These are phyloP conservation scores for Urosaurus nigricauda DNA, from an alignment of 2,797 vertebrate species.

Conservation along the genomic window DNA sequence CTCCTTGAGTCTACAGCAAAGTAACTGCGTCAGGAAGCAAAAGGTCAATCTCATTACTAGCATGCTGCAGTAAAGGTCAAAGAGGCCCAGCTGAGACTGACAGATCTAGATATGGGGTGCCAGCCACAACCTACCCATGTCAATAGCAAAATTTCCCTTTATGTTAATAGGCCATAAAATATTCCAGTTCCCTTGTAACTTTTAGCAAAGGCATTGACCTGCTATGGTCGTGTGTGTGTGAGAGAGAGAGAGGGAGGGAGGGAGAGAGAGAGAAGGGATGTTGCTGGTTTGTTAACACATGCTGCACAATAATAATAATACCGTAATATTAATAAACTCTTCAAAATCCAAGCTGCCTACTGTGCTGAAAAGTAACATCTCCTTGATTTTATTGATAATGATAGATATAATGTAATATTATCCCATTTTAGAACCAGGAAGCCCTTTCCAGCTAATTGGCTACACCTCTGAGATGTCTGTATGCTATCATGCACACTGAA, in stretches of 20 bases:
- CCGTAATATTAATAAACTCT: too few species aligned
- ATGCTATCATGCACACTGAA: not conserved
- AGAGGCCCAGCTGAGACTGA: conserved; percentile 45
- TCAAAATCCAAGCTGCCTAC: conserved; percentile 31
- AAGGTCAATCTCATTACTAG: conserved; percentile 48
- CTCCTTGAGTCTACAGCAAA: conserved; percentile 38
- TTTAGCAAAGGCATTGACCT: conserved; percentile 23
- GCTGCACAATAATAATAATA: too few species aligned
- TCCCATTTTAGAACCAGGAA: not conserved
- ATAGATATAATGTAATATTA: not conserved
- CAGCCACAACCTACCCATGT: not conserved
- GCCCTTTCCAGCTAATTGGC: not conserved
- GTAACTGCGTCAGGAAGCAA: not conserved
- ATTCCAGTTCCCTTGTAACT: not conserved
- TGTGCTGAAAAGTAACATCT: conserved; percentile 42
- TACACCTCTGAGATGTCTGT: not conserved
- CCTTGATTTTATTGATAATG: not conserved
- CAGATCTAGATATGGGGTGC: not conserved
- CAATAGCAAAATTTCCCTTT: conserved; percentile 6
- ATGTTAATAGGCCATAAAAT: conserved; percentile 22
- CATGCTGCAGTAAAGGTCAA: conserved; percentile 36
- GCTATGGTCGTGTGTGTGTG: not conserved
- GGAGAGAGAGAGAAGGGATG: too few species aligned
- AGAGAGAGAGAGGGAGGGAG: too few species aligned
- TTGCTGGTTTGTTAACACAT: conserved; percentile 33